Evolutionary conservation across 2,113 vertebrate genomes (phyloP), one percentile per base, ranked within the genome.

Genomic region (Raja brachyura): DNA sequence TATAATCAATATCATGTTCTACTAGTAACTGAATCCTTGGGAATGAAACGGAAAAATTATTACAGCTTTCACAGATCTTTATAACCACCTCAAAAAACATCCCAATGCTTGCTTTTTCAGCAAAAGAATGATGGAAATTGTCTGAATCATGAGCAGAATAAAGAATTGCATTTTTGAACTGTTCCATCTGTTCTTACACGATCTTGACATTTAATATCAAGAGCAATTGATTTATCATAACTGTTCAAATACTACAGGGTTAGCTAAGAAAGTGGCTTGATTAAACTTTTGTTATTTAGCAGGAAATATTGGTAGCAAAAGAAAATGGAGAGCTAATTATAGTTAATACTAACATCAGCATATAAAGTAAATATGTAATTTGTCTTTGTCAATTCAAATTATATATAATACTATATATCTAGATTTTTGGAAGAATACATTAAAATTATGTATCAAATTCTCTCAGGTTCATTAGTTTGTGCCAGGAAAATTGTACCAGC

Each of bases 1-100:
- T 73, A 73, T 73, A 92, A 92, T 92, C 66, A 73, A 92, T 73
- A 92, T 74, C 39, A 73, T 92, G 90, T 74, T 92, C 66, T 54
- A 92, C 31, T 33, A 92, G 68, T 70, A 92, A 92, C 68, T 92
- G 66, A 92, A 73, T 70, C 88, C 70, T 20, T 73, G 66, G 3
- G 88, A 92, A 31, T 54, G 63, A 73, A 92, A 39, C 10, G 54
- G 68, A 92, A 92, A 88, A 90, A 73, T 28, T 92, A 92, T 70
- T 92, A 73, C 28, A 74, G 39, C 70, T 70, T 68, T 48, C 90
- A 73, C 33, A 92, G 68, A 74, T 92, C 39, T 73, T 73, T 92
- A 68, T 54, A 54, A 74, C 31, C 33, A 39, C 66, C 28, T 92
- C 90, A 73, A 92, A 90, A 73, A 92, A 90, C 83, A 73, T 74